These are phyloP conservation scores for Steinernema scapterisci DNA, from an alignment of 2,888 invertebrate genomes.

Conservation along the genomic window DNA sequence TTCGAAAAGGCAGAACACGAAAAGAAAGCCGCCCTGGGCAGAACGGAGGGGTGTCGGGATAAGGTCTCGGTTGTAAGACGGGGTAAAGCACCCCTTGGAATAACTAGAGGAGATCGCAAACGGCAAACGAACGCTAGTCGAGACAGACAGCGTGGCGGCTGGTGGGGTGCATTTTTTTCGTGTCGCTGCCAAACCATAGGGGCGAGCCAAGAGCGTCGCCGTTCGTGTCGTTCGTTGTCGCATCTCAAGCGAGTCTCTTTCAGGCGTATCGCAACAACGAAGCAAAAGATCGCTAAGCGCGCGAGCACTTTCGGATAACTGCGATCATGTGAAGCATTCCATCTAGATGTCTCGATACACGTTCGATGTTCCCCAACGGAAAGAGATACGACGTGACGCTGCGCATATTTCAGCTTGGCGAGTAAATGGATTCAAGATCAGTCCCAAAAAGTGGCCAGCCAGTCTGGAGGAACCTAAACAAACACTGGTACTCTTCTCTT, in stretches of 20 bases:
- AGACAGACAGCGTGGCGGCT: slow-evolving; percentile 31
- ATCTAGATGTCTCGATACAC: too few relatives aligned
- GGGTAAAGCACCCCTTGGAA: slow-evolving; percentile 20
- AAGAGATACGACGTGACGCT: too few relatives aligned
- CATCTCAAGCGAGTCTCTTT: slow-evolving; percentile 16
- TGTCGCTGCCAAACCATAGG: slow-evolving; percentile 32
- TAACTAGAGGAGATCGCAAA: slow-evolving; percentile 27
- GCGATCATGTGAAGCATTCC: too few relatives aligned
- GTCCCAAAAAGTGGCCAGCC: too few relatives aligned
- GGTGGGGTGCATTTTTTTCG: slow-evolving; percentile 30
- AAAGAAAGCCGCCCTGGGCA: background rate
- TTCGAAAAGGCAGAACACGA: background rate
- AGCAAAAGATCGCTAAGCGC: background rate
- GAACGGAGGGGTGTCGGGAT: background rate
- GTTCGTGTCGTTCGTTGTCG: slow-evolving; percentile 28
- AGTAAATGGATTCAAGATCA: too few relatives aligned
- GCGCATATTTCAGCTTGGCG: too few relatives aligned
- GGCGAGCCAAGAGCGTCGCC: slow-evolving; percentile 30
- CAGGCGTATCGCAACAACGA: slow-evolving; percentile 7
- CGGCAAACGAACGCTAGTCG: slow-evolving; percentile 23
- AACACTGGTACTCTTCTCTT: too few relatives aligned
- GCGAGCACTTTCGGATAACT: too few relatives aligned
- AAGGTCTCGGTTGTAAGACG: background rate
- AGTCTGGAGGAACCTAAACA: too few relatives aligned
- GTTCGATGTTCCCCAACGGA: too few relatives aligned